These are phyloP conservation scores for Zygogramma bicolorata DNA, from an alignment of 2,888 invertebrate genomes.

Conservation along the genomic window DNA sequence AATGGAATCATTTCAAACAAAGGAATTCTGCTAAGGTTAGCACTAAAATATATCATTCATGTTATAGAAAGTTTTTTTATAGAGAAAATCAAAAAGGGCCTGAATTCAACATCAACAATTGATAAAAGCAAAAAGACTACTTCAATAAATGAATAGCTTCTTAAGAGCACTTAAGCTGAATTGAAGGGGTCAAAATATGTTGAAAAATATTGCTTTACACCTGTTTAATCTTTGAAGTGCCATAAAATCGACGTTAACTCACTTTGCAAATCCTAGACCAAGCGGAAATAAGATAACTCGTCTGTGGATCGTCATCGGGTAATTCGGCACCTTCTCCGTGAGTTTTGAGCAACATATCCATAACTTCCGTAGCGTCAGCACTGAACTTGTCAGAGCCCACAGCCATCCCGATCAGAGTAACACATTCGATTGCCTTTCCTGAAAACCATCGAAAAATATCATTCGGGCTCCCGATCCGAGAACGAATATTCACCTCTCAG, in stretches of 20 bases:
- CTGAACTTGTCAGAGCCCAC: conserved; percentile 89
- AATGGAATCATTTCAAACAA: too few relatives aligned
- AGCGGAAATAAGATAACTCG: conserved; percentile 97
- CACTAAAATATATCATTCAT: too few relatives aligned
- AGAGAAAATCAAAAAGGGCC: too few relatives aligned
- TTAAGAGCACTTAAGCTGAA: too few relatives aligned
- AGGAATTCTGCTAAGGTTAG: too few relatives aligned
- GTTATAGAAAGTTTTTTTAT: too few relatives aligned
- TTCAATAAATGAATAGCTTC: too few relatives aligned
- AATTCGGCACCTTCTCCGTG: conserved; percentile 84
- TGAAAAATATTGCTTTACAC: too few relatives aligned
- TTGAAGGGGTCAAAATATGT: too few relatives aligned
- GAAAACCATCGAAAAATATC: background rate
- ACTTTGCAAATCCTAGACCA: conserved; percentile 98
- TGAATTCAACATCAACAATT: too few relatives aligned
- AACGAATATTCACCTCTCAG: conserved; percentile 75
- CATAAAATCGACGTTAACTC: conserved; percentile 13
- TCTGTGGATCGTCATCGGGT: conserved; percentile 96
- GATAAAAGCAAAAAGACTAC: too few relatives aligned
- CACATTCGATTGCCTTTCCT: conserved; percentile 96
- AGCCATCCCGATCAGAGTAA: conserved; percentile 94
- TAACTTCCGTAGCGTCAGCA: conserved; percentile 92
- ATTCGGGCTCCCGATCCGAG: background rate
- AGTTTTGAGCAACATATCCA: conserved; percentile 93
- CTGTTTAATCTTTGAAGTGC: too few relatives aligned